Evolutionary conservation across 2,797 vertebrate genomes (phyloP).

Genomic region (Triplophysa bombifrons): DNA sequence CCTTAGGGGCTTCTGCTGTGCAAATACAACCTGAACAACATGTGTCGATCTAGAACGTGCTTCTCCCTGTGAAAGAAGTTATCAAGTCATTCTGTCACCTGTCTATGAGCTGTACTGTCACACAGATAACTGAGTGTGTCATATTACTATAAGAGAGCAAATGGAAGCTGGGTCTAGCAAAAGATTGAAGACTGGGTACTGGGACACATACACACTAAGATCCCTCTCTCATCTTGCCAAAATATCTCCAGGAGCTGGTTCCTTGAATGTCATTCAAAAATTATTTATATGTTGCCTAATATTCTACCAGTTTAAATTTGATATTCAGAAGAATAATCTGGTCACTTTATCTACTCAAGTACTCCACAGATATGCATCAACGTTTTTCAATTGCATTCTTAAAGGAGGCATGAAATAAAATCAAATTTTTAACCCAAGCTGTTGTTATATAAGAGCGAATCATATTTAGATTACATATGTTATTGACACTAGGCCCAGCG

Average conservation of each 20-base stretch:
- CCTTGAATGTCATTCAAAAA: slow-evolving; percentile 12
- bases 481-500: too few relatives aligned
- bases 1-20: slow-evolving; percentile 20
- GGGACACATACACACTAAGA: background rate
- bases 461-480: too few relatives aligned
- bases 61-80: background rate
- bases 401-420: too few relatives aligned
- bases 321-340: background rate
- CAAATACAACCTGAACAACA: slow-evolving; percentile 45
- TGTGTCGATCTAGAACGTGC: slow-evolving; percentile 5
- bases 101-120: slow-evolving; percentile 8
- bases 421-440: too few relatives aligned
- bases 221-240: slow-evolving; percentile 13
- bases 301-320: background rate
- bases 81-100: background rate
- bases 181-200: slow-evolving; percentile 7
- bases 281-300: background rate
- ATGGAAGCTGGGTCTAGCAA: slow-evolving; percentile 36
- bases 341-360: background rate
- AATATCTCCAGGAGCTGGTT: slow-evolving; percentile 16
- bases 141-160: slow-evolving; percentile 26
- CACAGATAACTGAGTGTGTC: slow-evolving; percentile 32
- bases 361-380: too few relatives aligned
- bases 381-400: background rate
- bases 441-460: too few relatives aligned